Evolutionary conservation across 92 coral and sea anemone species (phyloP).

Genomic region (Siderastrea siderea): DNA sequence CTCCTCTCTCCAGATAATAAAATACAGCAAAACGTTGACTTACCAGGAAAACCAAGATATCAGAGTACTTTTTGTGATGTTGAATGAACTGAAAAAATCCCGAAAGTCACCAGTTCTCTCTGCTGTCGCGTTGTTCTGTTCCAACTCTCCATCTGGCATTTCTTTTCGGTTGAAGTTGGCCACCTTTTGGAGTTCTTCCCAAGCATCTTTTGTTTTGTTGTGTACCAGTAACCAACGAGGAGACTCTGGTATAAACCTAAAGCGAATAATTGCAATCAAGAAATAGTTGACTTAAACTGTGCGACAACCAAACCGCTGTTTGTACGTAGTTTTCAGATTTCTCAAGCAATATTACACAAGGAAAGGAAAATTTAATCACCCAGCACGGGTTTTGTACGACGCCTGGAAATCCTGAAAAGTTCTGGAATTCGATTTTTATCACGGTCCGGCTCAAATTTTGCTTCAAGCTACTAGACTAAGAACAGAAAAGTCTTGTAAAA

Average conservation of each 20-base stretch:
- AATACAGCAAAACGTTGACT: neutral
- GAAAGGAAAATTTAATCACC: no score
- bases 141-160: slow-evolving; percentile 67
- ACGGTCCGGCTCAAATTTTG: no score
- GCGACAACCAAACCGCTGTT: neutral
- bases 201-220: slow-evolving; percentile 49
- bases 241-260: slow-evolving; percentile 84
- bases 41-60: slow-evolving; percentile 71
- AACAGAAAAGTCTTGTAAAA: no score
- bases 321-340: neutral
- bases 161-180: slow-evolving; percentile 70
- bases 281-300: neutral
- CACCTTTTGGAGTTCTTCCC: slow-evolving; percentile 51
- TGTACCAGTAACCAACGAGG: slow-evolving; percentile 76
- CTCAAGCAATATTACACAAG: neutral
- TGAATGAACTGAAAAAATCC: slow-evolving; percentile 73
- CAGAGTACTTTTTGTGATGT: slow-evolving; percentile 73
- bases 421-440: no score
- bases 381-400: no score
- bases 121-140: slow-evolving; percentile 6
- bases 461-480: no score
- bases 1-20: no score
- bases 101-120: slow-evolving; percentile 78
- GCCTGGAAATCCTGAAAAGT: no score
- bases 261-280: neutral